Conservation (phyloP, 1,140 invertebrate species). For the Drosophila repletoides region DNA sequence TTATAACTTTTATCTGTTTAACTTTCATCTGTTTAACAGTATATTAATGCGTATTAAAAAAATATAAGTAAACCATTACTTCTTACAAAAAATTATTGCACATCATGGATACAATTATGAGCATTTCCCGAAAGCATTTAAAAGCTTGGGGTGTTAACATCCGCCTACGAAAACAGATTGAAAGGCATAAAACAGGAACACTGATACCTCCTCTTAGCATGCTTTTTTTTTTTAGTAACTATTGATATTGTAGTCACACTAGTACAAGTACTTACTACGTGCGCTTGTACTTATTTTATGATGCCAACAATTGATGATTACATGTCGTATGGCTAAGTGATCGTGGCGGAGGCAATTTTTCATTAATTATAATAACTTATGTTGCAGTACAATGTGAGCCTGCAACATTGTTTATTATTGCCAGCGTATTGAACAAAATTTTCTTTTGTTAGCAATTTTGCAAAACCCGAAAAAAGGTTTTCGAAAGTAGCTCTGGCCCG, state of each 20-base stretch:
- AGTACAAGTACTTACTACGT: no score
- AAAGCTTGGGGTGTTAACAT: slow-evolving; percentile 18
- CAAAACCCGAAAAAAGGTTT: slow-evolving; percentile 36
- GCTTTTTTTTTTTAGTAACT: no score
- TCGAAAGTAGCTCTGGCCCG: slow-evolving; percentile 57
- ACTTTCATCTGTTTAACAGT: no score
- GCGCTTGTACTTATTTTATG: background rate
- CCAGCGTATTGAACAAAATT: slow-evolving; percentile 22
- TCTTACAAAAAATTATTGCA: background rate
- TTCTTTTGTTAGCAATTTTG: slow-evolving; percentile 33
- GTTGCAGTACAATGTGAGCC: slow-evolving; percentile 13
- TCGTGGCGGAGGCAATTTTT: slow-evolving; percentile 56
- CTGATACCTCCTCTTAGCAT: no score
- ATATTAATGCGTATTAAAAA: no score
- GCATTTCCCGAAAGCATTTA: slow-evolving; percentile 13
- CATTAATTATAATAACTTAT: slow-evolving; percentile 63
- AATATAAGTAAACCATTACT: no score
- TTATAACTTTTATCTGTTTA: no score
- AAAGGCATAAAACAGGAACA: slow-evolving; percentile 17
- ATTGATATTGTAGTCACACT: background rate
- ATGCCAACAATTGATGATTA: background rate
- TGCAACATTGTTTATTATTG: slow-evolving; percentile 30
- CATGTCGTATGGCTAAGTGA: background rate
- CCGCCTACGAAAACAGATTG: slow-evolving; percentile 15
- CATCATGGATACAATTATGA: slow-evolving; percentile 26